Percentiles rank a stretch among this genome's conserved stretches.
Evolutionary conservation across 2,888 invertebrate species (phyloP).

Genomic region (Dasysyrphus tricinctus): DNA sequence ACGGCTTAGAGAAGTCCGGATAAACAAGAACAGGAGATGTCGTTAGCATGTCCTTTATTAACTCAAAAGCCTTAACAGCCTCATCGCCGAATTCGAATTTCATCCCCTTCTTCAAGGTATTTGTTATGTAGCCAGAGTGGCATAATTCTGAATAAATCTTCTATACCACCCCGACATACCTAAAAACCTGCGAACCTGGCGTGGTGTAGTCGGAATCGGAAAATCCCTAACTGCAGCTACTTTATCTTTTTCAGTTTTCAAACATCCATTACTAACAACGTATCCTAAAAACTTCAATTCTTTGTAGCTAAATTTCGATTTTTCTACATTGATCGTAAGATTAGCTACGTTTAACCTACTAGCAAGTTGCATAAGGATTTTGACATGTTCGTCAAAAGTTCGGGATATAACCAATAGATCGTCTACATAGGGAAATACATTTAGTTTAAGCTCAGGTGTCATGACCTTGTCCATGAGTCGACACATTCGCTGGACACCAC

Average conservation of each 20-base stretch:
- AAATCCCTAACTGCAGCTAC: slow-evolving; percentile 51
- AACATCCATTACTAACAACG: slow-evolving; percentile 50
- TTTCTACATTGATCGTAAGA: background rate
- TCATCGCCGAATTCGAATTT: too few relatives aligned
- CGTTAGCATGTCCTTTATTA: too few relatives aligned
- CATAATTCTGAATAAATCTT: too few relatives aligned
- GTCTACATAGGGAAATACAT: slow-evolving; percentile 39
- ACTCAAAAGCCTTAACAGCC: too few relatives aligned
- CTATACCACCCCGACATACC: slow-evolving; percentile 5
- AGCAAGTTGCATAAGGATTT: too few relatives aligned
- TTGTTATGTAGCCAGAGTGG: too few relatives aligned
- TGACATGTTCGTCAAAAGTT: too few relatives aligned
- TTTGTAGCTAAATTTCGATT: background rate
- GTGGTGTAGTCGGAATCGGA: slow-evolving; percentile 41
- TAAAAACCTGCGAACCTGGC: slow-evolving; percentile 46
- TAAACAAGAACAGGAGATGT: too few relatives aligned
- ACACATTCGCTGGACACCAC: slow-evolving; percentile 7
- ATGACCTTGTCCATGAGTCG: slow-evolving; percentile 14
- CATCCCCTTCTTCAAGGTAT: too few relatives aligned
- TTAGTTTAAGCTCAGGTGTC: background rate
- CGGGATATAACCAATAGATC: slow-evolving; percentile 58
- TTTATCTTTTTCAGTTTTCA: slow-evolving; percentile 44
- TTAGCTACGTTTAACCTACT: too few relatives aligned
- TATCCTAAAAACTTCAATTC: slow-evolving; percentile 45
- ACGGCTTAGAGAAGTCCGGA: too few relatives aligned